phyloP scores from a whole-genome alignment of 2,888 invertebrate species.

The Sicus ferrugineus region DNA sequence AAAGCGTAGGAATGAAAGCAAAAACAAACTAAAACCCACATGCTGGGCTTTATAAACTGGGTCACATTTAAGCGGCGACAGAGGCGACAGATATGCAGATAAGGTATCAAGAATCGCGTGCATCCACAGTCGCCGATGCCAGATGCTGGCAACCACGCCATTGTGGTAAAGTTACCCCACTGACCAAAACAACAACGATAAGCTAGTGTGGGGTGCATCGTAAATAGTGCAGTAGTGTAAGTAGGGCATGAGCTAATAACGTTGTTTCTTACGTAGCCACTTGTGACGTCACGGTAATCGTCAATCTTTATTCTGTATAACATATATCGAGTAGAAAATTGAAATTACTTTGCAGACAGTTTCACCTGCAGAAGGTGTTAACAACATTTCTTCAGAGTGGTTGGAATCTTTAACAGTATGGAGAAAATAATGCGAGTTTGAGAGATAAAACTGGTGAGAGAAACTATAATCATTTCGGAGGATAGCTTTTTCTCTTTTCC shows the following conservation, averaged over 20 bases:
- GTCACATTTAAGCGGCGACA: conserved; percentile 42
- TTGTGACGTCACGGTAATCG: conserved; percentile 33
- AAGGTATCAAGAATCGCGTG: too few species aligned
- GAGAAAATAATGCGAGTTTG: too few species aligned
- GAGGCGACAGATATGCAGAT: neutral
- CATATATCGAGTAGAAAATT: neutral
- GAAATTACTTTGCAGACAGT: neutral
- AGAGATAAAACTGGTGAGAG: too few species aligned
- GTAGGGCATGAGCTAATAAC: conserved; percentile 42
- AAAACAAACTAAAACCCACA: too few species aligned
- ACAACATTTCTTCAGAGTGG: too few species aligned
- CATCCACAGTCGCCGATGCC: neutral
- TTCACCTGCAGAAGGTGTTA: too few species aligned
- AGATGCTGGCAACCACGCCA: neutral
- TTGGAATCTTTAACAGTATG: too few species aligned
- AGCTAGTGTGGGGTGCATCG: neutral
- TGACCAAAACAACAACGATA: neutral
- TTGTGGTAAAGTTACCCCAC: too few species aligned
- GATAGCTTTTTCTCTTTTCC: too few species aligned
- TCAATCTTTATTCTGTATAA: conserved; percentile 12
- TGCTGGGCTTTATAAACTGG: too few species aligned
- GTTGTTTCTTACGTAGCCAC: conserved; percentile 32
- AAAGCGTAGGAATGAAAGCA: too few species aligned
- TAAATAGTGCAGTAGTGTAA: conserved; percentile 18
- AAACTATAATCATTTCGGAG: too few species aligned